Conservation (phyloP, 2,113 vertebrate species). For the Grammomys surdaster region DNA sequence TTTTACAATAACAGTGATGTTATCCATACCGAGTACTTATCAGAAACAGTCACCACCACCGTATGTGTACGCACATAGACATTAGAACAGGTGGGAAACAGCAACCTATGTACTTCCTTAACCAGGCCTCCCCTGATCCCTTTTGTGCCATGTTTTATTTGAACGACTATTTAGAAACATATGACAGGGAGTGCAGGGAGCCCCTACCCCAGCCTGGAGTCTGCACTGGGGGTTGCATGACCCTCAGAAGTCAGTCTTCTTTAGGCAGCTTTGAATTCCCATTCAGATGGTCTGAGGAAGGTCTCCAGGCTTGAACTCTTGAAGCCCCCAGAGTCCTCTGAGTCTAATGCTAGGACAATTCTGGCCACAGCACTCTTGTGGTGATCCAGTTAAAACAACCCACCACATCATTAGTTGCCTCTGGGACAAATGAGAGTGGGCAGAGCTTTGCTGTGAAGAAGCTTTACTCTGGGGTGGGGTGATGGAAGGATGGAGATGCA, state of each 20-base stretch:
- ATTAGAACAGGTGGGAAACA: background rate
- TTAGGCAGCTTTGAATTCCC: background rate
- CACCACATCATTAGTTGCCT: background rate
- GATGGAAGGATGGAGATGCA: background rate
- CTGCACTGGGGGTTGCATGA: background rate
- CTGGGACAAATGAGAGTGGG: background rate
- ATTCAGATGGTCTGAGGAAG: background rate
- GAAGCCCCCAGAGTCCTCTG: background rate
- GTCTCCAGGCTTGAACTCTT: background rate
- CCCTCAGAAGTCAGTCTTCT: background rate
- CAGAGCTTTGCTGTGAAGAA: background rate
- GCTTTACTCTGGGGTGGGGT: background rate
- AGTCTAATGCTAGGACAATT: background rate
- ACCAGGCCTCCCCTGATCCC: too few species aligned
- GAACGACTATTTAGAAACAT: background rate
- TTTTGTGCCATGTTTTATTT: background rate
- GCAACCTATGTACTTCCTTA: background rate
- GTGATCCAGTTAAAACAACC: background rate
- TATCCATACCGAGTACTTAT: too few species aligned
- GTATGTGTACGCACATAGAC: background rate
- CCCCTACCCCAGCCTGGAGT: too few species aligned
- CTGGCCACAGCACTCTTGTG: background rate
- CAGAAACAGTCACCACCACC: background rate
- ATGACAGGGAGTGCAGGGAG: background rate
- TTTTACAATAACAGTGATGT: background rate